phyloP scores from a whole-genome alignment of 2,888 invertebrate genomes.

The Limnephilus auricula region DNA sequence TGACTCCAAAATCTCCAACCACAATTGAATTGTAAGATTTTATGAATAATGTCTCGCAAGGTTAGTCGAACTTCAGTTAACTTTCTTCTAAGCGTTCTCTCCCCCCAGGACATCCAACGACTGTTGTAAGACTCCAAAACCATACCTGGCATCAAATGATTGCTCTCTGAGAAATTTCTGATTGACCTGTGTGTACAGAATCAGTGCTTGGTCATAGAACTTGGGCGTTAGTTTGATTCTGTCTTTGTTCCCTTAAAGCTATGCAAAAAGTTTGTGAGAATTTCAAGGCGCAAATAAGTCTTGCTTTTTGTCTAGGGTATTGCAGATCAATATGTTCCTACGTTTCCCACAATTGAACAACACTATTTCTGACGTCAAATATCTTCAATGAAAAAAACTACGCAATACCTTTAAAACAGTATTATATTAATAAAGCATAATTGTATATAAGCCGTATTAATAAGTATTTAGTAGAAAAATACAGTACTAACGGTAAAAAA shows the following conservation, averaged over 20 bases:
- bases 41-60: background rate
- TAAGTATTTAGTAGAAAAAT: too few relatives aligned
- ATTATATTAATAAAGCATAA: too few relatives aligned
- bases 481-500: too few relatives aligned
- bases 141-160: background rate
- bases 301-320: conserved; percentile 7
- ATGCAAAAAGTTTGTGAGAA: background rate
- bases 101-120: background rate
- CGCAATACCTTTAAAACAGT: too few relatives aligned
- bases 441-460: too few relatives aligned
- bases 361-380: background rate
- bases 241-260: background rate
- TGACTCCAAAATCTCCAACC: background rate
- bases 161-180: background rate
- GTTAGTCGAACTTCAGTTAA: background rate
- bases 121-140: background rate
- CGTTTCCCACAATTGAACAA: background rate
- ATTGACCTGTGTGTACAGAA: background rate
- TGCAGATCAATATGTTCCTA: background rate
- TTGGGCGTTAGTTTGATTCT: background rate
- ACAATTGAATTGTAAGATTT: background rate
- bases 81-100: background rate
- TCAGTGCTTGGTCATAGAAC: background rate
- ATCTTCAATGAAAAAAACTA: background rate
- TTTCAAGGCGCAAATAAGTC: conserved; percentile 24